phyloP scores from a whole-genome alignment of 2,113 vertebrate genomes.

The Balaeniceps rex region DNA sequence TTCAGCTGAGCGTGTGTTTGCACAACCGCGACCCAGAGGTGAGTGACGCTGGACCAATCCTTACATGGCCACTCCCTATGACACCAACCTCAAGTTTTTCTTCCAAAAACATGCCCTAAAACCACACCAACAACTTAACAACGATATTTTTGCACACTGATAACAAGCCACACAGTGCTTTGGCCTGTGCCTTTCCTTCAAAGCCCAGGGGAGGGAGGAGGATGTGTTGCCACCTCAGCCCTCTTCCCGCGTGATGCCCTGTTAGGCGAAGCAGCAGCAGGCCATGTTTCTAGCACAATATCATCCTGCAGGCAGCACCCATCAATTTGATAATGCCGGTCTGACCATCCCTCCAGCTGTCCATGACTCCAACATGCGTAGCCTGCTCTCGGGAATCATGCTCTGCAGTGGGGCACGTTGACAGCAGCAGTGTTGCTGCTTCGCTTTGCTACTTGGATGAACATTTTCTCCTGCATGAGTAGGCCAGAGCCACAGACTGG shows the following conservation, averaged over 20 bases:
- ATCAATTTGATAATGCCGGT: not conserved
- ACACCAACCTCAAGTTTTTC: not conserved
- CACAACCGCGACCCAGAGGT: not conserved
- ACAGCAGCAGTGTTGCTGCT: not conserved
- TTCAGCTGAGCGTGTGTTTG: not conserved
- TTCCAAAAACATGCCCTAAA: not conserved
- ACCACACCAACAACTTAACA: not conserved
- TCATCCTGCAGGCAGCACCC: not conserved
- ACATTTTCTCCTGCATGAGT: not conserved
- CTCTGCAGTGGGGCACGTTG: not conserved
- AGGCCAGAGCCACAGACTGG: not conserved
- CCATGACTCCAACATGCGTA: rapidly evolving
- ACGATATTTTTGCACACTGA: not conserved
- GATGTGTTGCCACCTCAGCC: not conserved
- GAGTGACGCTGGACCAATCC: not conserved
- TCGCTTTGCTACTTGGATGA: not conserved
- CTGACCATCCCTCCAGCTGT: not conserved
- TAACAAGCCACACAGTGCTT: not conserved
- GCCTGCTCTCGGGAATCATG: not conserved
- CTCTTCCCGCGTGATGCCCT: not conserved
- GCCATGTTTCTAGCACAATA: not conserved
- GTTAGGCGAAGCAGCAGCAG: not conserved
- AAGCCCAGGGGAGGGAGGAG: not conserved
- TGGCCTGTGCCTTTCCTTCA: not conserved
- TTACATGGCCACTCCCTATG: rapidly evolving